Evolutionary conservation across 2,797 vertebrate species (phyloP).

Genomic region (Pseudocheirus occidentalis): DNA sequence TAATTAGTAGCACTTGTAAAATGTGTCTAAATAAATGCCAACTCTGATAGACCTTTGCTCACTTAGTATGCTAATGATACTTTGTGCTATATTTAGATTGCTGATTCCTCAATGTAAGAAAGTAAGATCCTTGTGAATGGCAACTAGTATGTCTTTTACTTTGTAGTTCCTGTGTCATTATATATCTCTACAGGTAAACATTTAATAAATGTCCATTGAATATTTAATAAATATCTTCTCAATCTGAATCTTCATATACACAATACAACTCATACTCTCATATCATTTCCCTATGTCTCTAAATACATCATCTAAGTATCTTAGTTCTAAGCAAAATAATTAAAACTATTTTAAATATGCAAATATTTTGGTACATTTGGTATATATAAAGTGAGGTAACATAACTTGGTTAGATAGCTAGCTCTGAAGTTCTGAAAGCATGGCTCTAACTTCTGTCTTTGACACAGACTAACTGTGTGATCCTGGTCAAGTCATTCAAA

Average conservation of each 20-base stretch:
- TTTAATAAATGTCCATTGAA: neutral
- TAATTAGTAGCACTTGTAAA: neutral
- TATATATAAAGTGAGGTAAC: neutral
- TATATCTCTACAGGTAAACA: neutral
- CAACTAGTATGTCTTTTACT: neutral
- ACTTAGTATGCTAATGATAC: neutral
- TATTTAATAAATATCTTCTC: neutral
- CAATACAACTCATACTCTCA: neutral
- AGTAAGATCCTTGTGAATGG: neutral
- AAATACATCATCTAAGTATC: neutral
- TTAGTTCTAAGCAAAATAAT: neutral
- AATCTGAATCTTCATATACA: neutral
- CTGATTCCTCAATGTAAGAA: neutral
- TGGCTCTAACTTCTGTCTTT: neutral
- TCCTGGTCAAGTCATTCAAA: neutral
- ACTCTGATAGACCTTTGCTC: neutral
- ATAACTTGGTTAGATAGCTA: neutral
- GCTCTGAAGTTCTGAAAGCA: neutral
- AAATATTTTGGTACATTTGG: neutral
- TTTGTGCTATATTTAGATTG: too few relatives aligned
- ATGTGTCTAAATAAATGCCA: neutral
- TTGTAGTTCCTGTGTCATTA: neutral
- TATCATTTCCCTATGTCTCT: neutral
- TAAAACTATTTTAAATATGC: neutral
- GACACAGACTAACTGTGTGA: neutral